Evolutionary conservation across 2,888 invertebrate species (phyloP).

Genomic region (Lamellibrachia columna): DNA sequence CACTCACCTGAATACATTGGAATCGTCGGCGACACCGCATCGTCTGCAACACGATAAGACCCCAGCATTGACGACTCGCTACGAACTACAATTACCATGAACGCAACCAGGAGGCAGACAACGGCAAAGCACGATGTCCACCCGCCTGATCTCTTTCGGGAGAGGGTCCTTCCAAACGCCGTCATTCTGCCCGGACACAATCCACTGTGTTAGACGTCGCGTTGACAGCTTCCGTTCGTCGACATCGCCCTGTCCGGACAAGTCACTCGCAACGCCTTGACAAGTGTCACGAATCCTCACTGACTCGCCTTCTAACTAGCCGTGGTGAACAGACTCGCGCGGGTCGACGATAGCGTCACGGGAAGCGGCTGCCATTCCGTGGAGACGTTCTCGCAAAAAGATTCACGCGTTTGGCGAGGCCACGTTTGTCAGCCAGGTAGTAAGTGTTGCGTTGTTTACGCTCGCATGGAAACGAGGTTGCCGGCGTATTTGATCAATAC

Average conservation of each 20-base stretch:
- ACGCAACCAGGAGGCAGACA: neutral
- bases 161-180: neutral
- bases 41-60: neutral
- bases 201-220: neutral
- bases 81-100: neutral
- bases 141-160: neutral
- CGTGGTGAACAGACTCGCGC: neutral
- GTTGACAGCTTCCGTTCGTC: neutral
- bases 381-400: neutral
- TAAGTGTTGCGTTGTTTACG: neutral
- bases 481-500: constrained; percentile 5
- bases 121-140: neutral
- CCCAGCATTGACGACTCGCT: neutral
- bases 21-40: neutral
- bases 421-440: neutral
- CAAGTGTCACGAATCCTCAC: neutral
- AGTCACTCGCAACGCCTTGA: neutral
- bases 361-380: neutral
- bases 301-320: neutral
- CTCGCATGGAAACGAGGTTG: constrained; percentile 16
- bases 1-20: neutral
- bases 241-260: neutral
- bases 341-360: neutral
- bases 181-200: neutral
- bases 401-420: neutral